Evolutionary conservation across 2,888 invertebrate genomes (phyloP).

Genomic region (Spisula solida): DNA sequence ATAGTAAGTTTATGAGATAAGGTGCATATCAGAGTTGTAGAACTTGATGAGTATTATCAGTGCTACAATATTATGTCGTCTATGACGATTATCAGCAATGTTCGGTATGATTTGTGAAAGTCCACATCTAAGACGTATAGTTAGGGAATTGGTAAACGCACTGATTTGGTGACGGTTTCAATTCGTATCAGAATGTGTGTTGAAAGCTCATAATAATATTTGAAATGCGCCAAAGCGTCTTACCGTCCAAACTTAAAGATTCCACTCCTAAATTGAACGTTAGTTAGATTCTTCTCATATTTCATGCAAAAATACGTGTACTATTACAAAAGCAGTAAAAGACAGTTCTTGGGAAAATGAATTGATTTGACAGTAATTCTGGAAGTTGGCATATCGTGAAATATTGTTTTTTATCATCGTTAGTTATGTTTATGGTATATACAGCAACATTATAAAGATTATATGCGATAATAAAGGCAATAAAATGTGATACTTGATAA

Average conservation of each 20-base stretch:
- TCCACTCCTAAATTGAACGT: no score
- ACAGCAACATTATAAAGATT: slow-evolving; percentile 52
- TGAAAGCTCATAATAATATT: no score
- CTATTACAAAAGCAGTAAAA: no score
- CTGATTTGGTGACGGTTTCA: no score
- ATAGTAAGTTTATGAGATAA: slow-evolving; percentile 11
- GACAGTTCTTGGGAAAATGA: neutral
- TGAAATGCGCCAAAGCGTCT: no score
- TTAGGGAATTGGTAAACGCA: no score
- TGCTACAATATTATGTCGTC: neutral
- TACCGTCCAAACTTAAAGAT: no score
- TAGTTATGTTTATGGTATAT: slow-evolving; percentile 43
- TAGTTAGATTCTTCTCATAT: no score
- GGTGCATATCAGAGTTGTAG: neutral
- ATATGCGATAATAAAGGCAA: slow-evolving; percentile 30
- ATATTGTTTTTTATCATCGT: slow-evolving; percentile 45
- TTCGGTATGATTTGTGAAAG: neutral
- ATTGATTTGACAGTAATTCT: neutral
- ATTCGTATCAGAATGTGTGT: no score
- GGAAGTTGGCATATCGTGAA: neutral
- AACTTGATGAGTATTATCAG: neutral
- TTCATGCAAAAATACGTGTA: no score
- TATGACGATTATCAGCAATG: neutral
- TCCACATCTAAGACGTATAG: no score
- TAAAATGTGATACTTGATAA: slow-evolving; percentile 50